Conservation (phyloP, 2,797 vertebrate species). For the Hemibagrus guttatus region DNA sequence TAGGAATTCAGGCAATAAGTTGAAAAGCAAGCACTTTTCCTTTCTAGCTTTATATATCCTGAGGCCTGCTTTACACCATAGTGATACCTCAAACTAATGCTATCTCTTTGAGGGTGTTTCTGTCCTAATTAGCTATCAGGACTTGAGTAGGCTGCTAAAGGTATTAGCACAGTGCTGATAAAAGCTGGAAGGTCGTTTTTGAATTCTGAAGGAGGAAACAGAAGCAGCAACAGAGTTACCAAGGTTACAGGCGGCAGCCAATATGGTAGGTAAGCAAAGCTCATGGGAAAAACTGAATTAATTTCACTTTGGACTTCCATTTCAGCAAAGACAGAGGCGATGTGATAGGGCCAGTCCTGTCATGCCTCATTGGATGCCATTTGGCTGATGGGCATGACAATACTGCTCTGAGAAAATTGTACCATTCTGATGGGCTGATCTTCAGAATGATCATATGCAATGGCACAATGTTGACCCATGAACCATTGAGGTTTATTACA, state of each 20-base stretch:
- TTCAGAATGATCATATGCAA: constrained; percentile 7
- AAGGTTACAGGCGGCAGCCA: constrained; percentile 63
- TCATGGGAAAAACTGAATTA: constrained; percentile 48
- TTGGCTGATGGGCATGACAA: constrained; percentile 41
- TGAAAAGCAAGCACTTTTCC: neutral
- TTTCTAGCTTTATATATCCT: neutral
- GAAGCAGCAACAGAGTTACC: constrained; percentile 59
- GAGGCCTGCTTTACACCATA: neutral
- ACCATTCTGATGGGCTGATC: constrained; percentile 14
- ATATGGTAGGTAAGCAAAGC: constrained; percentile 50
- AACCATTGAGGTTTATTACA: constrained; percentile 19
- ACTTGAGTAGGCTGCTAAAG: constrained; percentile 22
- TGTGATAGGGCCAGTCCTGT: constrained; percentile 28
- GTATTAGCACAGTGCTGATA: constrained; percentile 40
- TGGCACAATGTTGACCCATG: neutral
- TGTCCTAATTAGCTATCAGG: constrained; percentile 15
- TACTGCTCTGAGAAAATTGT: constrained; percentile 32
- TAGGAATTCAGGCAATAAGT: neutral
- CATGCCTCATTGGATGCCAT: constrained; percentile 39
- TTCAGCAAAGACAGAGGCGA: constrained; percentile 39
- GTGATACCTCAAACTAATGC: neutral
- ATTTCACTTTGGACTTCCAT: constrained; percentile 52
- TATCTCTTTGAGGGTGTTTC: neutral
- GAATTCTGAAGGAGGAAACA: constrained; percentile 41
- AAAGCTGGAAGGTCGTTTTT: constrained; percentile 60